A percentile compares a stretch with the other conserved stretches of the same genome.
Conservation (phyloP, 2,797 vertebrate species). For the Spondyliosoma cantharus region DNA sequence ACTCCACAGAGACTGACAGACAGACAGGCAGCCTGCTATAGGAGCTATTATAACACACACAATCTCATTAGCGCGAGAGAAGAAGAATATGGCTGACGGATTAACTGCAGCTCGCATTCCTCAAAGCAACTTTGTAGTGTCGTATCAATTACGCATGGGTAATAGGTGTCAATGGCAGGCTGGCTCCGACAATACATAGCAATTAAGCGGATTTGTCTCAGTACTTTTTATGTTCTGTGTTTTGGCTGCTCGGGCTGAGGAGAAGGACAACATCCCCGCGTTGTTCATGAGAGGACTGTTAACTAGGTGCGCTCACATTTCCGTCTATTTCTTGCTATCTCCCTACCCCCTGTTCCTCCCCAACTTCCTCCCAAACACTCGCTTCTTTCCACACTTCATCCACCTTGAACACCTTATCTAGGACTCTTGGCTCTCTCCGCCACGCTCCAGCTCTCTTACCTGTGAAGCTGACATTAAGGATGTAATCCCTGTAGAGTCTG, state of each 20-base stretch:
- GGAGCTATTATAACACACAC: conserved; percentile 80
- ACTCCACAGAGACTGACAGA: conserved; percentile 75
- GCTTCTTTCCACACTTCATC: conserved; percentile 39
- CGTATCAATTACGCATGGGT: conserved; percentile 78
- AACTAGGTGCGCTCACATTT: conserved; percentile 47
- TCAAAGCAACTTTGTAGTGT: conserved; percentile 81
- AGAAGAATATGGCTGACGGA: conserved; percentile 77
- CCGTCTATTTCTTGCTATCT: conserved; percentile 45
- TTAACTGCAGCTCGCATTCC: conserved; percentile 74
- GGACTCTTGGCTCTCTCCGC: conserved; percentile 30
- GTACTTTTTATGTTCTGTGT: conserved; percentile 62
- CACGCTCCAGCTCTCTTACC: conserved; percentile 83
- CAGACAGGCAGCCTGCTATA: conserved; percentile 72
- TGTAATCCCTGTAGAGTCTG: conserved; percentile 94
- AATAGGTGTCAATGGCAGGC: conserved; percentile 80
- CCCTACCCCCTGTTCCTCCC: conserved; percentile 5
- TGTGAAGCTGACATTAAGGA: conserved; percentile 97
- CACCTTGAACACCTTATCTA: conserved; percentile 52
- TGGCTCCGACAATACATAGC: conserved; percentile 74
- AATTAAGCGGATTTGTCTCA: conserved; percentile 81
- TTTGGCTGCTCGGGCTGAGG: conserved; percentile 52
- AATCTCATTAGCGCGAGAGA: conserved; percentile 79
- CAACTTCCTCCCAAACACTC: conserved; percentile 23
- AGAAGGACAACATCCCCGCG: conserved; percentile 66
- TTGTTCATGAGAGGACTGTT: conserved; percentile 68